Conservation (phyloP, 1,140 invertebrate species). For the Macrocentrus cingulum region DNA sequence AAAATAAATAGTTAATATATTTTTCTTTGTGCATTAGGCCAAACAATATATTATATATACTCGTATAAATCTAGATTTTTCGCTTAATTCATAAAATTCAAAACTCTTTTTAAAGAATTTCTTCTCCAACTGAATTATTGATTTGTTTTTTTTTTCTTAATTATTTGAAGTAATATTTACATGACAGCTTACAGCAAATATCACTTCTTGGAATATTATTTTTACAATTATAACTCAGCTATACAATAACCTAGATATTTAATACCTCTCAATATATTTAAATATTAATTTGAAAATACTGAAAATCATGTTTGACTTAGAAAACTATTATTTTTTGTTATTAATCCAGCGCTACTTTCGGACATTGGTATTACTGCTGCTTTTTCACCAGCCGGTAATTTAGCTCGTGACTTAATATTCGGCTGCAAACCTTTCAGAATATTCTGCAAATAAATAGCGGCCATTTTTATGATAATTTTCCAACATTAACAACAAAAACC, state of each 20-base stretch:
- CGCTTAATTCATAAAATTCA: background rate
- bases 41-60: background rate
- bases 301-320: constrained; percentile 46
- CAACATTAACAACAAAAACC: too few species aligned
- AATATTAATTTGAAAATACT: constrained; percentile 19
- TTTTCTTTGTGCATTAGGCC: constrained; percentile 11
- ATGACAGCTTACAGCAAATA: constrained; percentile 25
- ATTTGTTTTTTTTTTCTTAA: too few species aligned
- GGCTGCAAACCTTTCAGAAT: constrained; percentile 55
- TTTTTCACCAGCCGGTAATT: constrained; percentile 54
- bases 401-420: constrained; percentile 55
- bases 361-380: constrained; percentile 56
- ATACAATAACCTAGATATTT: constrained; percentile 14
- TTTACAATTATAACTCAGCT: constrained; percentile 18
- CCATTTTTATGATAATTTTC: constrained; percentile 7
- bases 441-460: constrained; percentile 50
- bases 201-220: constrained; percentile 18
- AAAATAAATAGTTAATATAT: constrained; percentile 6
- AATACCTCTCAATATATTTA: background rate
- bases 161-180: constrained; percentile 9
- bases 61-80: background rate
- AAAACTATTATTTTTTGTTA: constrained; percentile 54
- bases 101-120: background rate
- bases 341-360: constrained; percentile 55
- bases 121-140: background rate